Conservation (phyloP, 2,888 invertebrate species). For the Chrysolina americana region DNA sequence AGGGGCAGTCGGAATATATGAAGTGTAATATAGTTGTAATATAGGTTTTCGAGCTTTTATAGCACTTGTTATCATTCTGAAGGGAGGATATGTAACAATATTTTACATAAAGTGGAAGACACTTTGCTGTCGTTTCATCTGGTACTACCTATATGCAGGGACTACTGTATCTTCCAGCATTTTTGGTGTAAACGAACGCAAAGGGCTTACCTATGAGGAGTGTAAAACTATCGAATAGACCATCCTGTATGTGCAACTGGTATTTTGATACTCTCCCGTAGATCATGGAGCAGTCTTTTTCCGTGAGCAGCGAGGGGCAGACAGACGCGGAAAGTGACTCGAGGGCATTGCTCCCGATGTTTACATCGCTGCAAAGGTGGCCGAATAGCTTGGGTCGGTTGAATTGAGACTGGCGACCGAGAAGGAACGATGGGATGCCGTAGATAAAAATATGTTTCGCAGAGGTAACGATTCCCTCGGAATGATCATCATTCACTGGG, state of each 20-base stretch:
- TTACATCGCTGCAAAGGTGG: slow-evolving; percentile 66
- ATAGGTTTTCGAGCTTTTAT: too few relatives aligned
- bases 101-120: too few relatives aligned
- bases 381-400: slow-evolving; percentile 45
- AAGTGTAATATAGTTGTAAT: too few relatives aligned
- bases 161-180: too few relatives aligned
- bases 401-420: neutral
- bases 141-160: too few relatives aligned
- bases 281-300: slow-evolving; percentile 16
- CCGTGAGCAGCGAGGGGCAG: neutral
- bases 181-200: too few relatives aligned
- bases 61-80: too few relatives aligned
- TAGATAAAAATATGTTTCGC: neutral
- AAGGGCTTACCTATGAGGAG: too few relatives aligned
- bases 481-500: neutral
- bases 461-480: neutral
- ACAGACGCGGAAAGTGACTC: slow-evolving; percentile 42
- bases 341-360: slow-evolving; percentile 66
- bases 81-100: too few relatives aligned
- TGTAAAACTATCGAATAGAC: neutral
- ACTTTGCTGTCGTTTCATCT: too few relatives aligned
- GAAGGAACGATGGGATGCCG: slow-evolving; percentile 9
- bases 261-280: slow-evolving; percentile 7
- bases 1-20: too few relatives aligned
- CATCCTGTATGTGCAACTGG: neutral